Evolutionary conservation across 2,797 vertebrate species (phyloP), one percentile per base, ranked within the genome.

Genomic region (Heteromormyrus szaboi): DNA sequence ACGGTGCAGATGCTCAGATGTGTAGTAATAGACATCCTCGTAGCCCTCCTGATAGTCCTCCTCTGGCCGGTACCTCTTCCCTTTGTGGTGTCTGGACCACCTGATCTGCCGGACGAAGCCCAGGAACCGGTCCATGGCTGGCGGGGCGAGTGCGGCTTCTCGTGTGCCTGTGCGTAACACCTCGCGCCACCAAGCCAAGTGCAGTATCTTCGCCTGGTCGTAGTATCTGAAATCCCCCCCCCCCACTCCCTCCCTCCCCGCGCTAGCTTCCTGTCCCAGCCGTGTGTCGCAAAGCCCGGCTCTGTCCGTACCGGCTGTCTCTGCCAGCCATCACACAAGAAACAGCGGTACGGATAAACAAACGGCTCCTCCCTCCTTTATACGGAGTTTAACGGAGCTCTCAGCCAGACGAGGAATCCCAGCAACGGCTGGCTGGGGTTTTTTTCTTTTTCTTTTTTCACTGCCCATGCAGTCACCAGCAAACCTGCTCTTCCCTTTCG

Each of bases 31-130:
- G 92, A 99, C 98, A 91, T 99, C 98, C 95, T 99, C 98, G 3
- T 99, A 99, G 84, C 98, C 98, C 94, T 99, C 98, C 7, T 99
- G 98, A 95, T 99, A 99, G 93, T 99, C 98, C 94, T 99, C 98
- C 93, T 98, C 98, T 0, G 98, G 98, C 25, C 97, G 96, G 94
- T 99, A 99, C 96, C 98, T 97, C 96, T 98, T 99, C 89, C 98
- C 97, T 93, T 98, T 96, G 94, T 98, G 97, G 93, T 98, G 97
- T 93, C 97, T 96, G 0, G 97, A 97, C 91, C 97, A 95, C 91
- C 97, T 94, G 91, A 99, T 97, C 93, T 98, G 97, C 92, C 96
- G 97, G 94, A 99, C 97, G 89, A 99, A 97, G 90, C 97, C 97
- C 94, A 98, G 92, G 94, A 99, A 98, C 91, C 98, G 96, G 89